Base-by-base conservation (phyloP, 2,113 vertebrate genomes). In the Hyla sarda region DNA sequence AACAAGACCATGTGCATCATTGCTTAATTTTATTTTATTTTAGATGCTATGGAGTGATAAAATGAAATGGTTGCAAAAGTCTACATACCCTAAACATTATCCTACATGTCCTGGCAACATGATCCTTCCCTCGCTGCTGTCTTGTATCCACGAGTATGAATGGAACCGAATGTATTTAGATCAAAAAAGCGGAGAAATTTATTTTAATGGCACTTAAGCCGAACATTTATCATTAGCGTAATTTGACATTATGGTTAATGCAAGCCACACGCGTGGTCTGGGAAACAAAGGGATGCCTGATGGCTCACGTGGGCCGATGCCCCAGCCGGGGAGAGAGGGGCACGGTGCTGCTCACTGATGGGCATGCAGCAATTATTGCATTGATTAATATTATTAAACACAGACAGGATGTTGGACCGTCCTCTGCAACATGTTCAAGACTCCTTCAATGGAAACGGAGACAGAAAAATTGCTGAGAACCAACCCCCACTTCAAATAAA, bases 401-500 rank as follows among this genome's bases (percentile, higher is more conserved):
- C 78, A 81, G 78, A 81, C 78, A 54, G 32, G 77, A 80, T 80
- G 78, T 62, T 37, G 37, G 34, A 45, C 2, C 12, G 77, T 62
- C 77, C 77, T 41, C 54, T 45, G 21, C 34, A 25, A 56, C 8
- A 25, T 62, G 77, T 25, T 45, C 19, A 16, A 4, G 28, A 32
- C 54, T 21, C 32, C 9, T 78, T 78, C 23, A 16, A 11, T 34
- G 50, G 30, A 78, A 78, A 78, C 28, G 28, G 75, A 62, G 77
- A 62, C 25, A 32, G 28, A 67, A 30, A 67, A 67, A 30, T n/a
- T n/a, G 72, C 34, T n/a, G 21, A 60, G 17, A n/a, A n/a, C n/a
- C n/a, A n/a, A n/a, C n/a, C n/a, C n/a, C n/a, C n/a, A n/a, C n/a
- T 71, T 45, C 60, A 58, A 84, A 84, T 75, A 84, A 84, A 75